Evolutionary conservation across 2,113 vertebrate species (phyloP).

Genomic region (Corythornis madagascariensis): DNA sequence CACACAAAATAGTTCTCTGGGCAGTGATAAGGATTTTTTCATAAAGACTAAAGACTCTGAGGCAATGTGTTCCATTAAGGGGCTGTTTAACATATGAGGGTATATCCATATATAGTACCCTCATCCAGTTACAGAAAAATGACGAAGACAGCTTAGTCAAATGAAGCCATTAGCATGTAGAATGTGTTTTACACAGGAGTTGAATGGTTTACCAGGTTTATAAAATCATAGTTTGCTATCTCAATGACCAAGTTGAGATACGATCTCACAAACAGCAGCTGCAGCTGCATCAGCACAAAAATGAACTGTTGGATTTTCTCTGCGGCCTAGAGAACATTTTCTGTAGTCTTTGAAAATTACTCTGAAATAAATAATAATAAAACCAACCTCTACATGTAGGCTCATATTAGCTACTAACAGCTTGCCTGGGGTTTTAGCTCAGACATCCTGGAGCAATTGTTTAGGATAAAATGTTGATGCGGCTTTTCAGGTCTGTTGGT

Average conservation of each 20-base stretch:
- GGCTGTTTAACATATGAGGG: constrained; percentile 62
- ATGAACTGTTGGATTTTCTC: background rate
- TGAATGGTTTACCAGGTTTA: constrained; percentile 62
- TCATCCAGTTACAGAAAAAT: constrained; percentile 50
- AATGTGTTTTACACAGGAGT: constrained; percentile 63
- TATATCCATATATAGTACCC: constrained; percentile 54
- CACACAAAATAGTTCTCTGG: constrained; percentile 65
- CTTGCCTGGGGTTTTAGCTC: constrained; percentile 33
- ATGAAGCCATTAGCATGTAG: constrained; percentile 63
- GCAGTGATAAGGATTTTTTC: constrained; percentile 53
- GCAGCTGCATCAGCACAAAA: constrained; percentile 38
- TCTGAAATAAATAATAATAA: background rate
- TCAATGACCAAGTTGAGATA: constrained; percentile 28
- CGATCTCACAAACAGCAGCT: constrained; percentile 31
- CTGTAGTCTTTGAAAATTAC: constrained; percentile 29
- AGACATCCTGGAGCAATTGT: constrained; percentile 33
- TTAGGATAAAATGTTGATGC: constrained; percentile 39
- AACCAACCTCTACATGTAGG: background rate
- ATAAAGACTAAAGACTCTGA: constrained; percentile 36
- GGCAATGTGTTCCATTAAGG: constrained; percentile 68
- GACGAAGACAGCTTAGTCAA: constrained; percentile 51
- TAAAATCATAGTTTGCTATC: constrained; percentile 56
- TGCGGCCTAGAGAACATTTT: constrained; percentile 14
- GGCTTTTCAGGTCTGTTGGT: constrained; percentile 33
- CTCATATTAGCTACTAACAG: constrained; percentile 39